Evolutionary conservation across 1,140 invertebrate species (phyloP).

Genomic region (Ericerus pela): DNA sequence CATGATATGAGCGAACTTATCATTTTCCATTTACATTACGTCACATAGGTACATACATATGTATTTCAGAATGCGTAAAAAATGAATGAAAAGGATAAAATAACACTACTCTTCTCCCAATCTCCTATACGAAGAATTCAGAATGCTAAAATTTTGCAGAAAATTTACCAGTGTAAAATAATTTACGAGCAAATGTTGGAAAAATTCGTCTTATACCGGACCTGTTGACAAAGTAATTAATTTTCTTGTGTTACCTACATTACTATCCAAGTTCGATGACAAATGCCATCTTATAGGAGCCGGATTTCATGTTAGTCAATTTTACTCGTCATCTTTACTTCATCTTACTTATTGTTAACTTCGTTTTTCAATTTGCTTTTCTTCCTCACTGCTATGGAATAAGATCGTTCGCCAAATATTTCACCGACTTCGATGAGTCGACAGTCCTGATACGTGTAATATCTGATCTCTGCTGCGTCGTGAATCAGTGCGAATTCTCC

Average conservation of each 20-base stretch:
- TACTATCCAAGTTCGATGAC: neutral
- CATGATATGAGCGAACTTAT: too few species aligned
- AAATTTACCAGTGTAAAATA: too few species aligned
- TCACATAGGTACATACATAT: too few species aligned
- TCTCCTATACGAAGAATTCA: too few species aligned
- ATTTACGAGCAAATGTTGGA: neutral
- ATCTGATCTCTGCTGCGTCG: slow-evolving; percentile 69
- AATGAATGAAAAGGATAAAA: too few species aligned
- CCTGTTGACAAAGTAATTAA: neutral
- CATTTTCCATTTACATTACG: too few species aligned
- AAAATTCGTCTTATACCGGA: neutral
- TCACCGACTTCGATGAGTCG: slow-evolving; percentile 76
- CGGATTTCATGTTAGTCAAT: too few species aligned
- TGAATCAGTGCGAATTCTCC: slow-evolving; percentile 81
- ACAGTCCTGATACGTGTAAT: slow-evolving; percentile 56
- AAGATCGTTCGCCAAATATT: slow-evolving; percentile 74
- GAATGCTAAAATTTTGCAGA: too few species aligned
- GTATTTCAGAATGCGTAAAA: too few species aligned
- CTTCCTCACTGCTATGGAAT: slow-evolving; percentile 73
- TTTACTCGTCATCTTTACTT: too few species aligned
- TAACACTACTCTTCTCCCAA: too few species aligned
- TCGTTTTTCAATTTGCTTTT: slow-evolving; percentile 67
- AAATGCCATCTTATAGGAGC: too few species aligned
- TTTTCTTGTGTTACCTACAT: neutral
- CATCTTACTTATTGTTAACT: slow-evolving; percentile 47